A percentile compares a stretch with the other conserved stretches of the same genome.
phyloP scores from a whole-genome alignment of 2,888 invertebrate species.

The Drosophila fungiperda region DNA sequence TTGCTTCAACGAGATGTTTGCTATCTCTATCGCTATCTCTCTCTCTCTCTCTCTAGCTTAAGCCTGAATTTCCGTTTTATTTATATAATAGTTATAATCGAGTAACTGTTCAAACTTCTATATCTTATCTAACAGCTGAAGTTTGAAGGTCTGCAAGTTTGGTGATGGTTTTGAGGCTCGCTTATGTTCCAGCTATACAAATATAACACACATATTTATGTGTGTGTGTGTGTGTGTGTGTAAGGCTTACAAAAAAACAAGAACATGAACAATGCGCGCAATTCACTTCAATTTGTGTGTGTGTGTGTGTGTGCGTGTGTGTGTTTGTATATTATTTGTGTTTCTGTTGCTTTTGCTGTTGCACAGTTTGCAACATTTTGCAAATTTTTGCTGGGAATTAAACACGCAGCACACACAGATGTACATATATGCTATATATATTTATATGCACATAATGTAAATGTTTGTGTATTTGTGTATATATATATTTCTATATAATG shows the following conservation, averaged over 20 bases:
- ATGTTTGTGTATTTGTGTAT: neutral
- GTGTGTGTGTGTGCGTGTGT: conserved; percentile 7
- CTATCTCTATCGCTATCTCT: neutral
- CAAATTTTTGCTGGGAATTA: conserved; percentile 68
- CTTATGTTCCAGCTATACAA: conserved; percentile 31
- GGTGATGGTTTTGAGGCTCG: conserved; percentile 30
- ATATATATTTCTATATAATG: conserved; percentile 4
- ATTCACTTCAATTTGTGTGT: conserved; percentile 65
- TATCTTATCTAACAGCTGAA: conserved; percentile 49
- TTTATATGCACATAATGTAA: neutral
- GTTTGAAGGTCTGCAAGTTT: conserved; percentile 33
- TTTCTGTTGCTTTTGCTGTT: conserved; percentile 31
- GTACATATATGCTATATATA: conserved; percentile 3
- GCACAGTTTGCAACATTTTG: conserved; percentile 69
- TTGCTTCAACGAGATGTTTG: neutral
- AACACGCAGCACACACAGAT: conserved; percentile 60
- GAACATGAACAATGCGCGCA: conserved; percentile 70
- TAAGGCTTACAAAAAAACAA: conserved; percentile 36
- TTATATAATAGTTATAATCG: conserved; percentile 3
- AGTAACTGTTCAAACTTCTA: conserved; percentile 25
- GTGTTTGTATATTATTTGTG: conserved; percentile 17
- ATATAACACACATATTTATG: conserved; percentile 28
- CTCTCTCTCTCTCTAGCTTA: neutral
- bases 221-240: conserved; percentile 28
- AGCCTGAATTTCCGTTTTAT: conserved; percentile 40